Evolutionary conservation across 2,797 vertebrate genomes (phyloP).

Genomic region (Channallabes apus): DNA sequence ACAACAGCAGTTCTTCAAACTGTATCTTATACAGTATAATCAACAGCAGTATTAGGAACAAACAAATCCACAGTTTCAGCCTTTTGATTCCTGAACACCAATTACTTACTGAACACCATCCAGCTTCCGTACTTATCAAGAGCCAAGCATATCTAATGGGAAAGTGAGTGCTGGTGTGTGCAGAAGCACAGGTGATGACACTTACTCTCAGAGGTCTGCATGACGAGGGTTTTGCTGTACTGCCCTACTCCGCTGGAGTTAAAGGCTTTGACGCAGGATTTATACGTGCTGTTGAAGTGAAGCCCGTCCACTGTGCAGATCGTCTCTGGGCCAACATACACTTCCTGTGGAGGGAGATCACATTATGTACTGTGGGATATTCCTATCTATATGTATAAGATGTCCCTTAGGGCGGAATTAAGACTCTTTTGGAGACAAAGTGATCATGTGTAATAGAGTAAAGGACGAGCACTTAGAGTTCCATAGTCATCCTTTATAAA

Average conservation of each 20-base stretch:
- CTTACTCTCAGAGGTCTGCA: slow-evolving; percentile 97
- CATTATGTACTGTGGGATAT: neutral
- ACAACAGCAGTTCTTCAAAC: neutral
- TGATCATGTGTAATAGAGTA: neutral
- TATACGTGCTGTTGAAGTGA: slow-evolving; percentile 98
- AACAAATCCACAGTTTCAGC: neutral
- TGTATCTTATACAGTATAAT: neutral
- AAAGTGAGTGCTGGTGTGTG: slow-evolving; percentile 37
- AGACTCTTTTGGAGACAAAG: neutral
- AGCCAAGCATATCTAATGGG: slow-evolving; percentile 46
- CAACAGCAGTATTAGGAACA: neutral
- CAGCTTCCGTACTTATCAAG: slow-evolving; percentile 50
- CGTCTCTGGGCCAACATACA: slow-evolving; percentile 95
- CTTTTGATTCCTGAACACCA: neutral
- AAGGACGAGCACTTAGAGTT: slow-evolving; percentile 24
- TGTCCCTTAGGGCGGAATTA: neutral
- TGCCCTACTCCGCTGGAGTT: slow-evolving; percentile 93
- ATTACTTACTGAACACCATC: slow-evolving; percentile 40
- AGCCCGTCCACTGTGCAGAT: slow-evolving; percentile 99
- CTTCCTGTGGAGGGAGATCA: slow-evolving; percentile 78
- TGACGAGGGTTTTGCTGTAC: slow-evolving; percentile 97
- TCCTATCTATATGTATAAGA: neutral
- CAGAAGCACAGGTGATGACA: slow-evolving; percentile 18
- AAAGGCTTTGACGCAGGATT: slow-evolving; percentile 94
- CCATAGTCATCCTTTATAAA: slow-evolving; percentile 36